These are phyloP conservation scores for Isichthys henryi DNA, from an alignment of 2,113 vertebrate genomes.

Conservation along the genomic window DNA sequence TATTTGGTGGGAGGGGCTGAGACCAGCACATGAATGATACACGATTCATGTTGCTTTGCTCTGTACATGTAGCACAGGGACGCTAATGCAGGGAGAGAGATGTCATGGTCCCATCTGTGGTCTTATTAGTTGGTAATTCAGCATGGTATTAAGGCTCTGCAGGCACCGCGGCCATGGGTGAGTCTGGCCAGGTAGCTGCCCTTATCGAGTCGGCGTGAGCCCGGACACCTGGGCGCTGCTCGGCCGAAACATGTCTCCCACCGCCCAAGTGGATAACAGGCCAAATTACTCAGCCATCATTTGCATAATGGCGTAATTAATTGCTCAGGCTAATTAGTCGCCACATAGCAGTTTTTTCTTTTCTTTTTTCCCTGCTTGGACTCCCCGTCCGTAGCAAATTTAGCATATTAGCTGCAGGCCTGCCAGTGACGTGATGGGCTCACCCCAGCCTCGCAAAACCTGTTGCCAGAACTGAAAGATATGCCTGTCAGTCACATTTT, in stretches of 20 bases:
- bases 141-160: slow-evolving; percentile 1
- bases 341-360: slow-evolving; percentile 66
- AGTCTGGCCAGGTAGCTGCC: slow-evolving; percentile 49
- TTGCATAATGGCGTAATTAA: slow-evolving; percentile 98
- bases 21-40: neutral
- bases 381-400: neutral
- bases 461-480: slow-evolving; percentile 60
- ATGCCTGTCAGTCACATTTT: slow-evolving; percentile 44
- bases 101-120: neutral
- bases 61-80: neutral
- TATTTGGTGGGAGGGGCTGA: neutral
- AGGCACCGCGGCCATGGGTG: slow-evolving; percentile 31
- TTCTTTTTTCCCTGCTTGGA: neutral
- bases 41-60: neutral
- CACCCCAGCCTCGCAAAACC: slow-evolving; percentile 52
- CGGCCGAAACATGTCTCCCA: slow-evolving; percentile 62
- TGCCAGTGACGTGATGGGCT: slow-evolving; percentile 63
- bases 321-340: slow-evolving; percentile 97
- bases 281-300: slow-evolving; percentile 89
- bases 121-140: slow-evolving; percentile 13
- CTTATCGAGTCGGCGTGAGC: slow-evolving; percentile 63
- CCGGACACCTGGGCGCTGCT: slow-evolving; percentile 51
- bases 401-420: neutral
- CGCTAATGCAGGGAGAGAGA: neutral
- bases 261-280: slow-evolving; percentile 78